Evolutionary conservation across 2,797 vertebrate species (phyloP).

Genomic region (Pipistrellus pipistrellus): DNA sequence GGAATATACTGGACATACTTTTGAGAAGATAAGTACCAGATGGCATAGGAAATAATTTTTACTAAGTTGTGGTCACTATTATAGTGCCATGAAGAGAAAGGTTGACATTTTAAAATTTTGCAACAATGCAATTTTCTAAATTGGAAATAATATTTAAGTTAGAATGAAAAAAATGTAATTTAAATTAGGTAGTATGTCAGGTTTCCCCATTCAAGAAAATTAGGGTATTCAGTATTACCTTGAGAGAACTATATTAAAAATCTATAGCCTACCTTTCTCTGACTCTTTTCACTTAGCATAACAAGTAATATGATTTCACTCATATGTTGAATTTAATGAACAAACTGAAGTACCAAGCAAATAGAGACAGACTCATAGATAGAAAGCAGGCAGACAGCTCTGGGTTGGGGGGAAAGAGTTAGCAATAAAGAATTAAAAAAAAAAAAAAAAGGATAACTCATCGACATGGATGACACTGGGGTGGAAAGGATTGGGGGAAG

Average conservation of each 20-base stretch:
- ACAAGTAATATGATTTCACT: not conserved
- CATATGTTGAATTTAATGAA: not conserved
- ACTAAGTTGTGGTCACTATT: not conserved
- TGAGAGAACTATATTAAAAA: slow-evolving; percentile 20
- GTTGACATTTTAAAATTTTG: not conserved
- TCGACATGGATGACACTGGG: not conserved
- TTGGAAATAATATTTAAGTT: slow-evolving; percentile 39
- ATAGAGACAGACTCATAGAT: not conserved
- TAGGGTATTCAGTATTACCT: not conserved
- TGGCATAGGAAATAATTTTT: slow-evolving; percentile 15
- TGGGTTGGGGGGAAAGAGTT: not conserved
- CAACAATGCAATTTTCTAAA: not conserved
- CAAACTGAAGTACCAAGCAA: not conserved
- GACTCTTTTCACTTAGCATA: not conserved
- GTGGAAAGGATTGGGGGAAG: not conserved
- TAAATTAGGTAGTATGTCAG: not conserved
- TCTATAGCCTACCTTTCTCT: not conserved
- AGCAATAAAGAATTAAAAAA: not conserved
- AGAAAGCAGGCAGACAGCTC: not conserved
- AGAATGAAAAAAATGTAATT: not conserved
- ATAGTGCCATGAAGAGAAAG: not conserved
- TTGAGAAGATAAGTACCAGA: slow-evolving; percentile 25
- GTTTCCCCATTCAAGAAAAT: slow-evolving; percentile 34
- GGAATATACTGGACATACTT: not conserved
- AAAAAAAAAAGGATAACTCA: not conserved